These are phyloP conservation scores for Synergus gifuensis DNA, from an alignment of 2,888 invertebrate species.

Conservation along the genomic window DNA sequence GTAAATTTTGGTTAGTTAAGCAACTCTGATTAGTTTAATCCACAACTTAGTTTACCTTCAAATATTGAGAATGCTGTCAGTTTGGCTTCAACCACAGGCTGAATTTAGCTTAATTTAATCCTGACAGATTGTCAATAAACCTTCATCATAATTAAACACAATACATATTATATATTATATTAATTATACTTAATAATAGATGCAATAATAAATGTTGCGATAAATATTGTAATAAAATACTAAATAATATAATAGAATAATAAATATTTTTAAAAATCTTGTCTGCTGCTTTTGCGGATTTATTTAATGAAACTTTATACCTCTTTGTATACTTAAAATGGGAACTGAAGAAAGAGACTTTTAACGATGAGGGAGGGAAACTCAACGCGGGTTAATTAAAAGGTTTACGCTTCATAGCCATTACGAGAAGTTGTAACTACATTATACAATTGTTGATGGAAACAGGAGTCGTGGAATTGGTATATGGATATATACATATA, in stretches of 20 bases:
- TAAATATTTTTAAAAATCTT: too few relatives aligned
- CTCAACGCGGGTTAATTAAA: neutral
- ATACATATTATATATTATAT: neutral
- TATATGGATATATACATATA: neutral
- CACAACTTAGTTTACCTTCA: neutral
- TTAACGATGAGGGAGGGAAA: neutral
- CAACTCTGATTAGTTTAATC: neutral
- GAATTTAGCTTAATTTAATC: neutral
- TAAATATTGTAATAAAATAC: too few relatives aligned
- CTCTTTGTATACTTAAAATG: neutral
- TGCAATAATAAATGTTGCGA: too few relatives aligned
- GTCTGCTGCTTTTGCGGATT: too few relatives aligned
- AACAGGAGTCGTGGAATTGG: neutral
- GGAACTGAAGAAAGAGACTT: neutral
- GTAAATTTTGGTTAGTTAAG: neutral
- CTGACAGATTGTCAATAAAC: neutral
- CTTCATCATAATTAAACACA: neutral
- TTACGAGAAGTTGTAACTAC: neutral
- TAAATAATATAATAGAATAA: too few relatives aligned
- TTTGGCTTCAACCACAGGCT: too few relatives aligned
- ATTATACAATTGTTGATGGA: neutral
- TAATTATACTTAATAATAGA: too few relatives aligned
- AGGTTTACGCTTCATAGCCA: neutral
- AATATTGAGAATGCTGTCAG: neutral
- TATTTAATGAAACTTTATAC: too few relatives aligned